phyloP scores from a whole-genome alignment of 2,888 invertebrate species.

The Molorchus minor region DNA sequence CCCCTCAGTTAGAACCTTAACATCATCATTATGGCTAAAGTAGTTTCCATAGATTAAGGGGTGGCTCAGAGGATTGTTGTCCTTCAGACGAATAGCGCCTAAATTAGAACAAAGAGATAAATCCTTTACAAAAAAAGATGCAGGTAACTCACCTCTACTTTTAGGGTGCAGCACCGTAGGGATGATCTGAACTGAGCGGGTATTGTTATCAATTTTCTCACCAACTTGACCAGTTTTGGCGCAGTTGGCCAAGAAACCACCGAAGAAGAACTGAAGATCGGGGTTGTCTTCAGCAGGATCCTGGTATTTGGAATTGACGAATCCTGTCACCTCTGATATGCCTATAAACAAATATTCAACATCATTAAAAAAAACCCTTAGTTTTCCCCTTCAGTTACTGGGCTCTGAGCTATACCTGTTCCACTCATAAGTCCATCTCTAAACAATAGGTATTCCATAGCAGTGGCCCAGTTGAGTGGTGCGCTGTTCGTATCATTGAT shows the following conservation, averaged over 20 bases:
- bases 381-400: no score
- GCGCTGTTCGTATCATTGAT: constrained; percentile 86
- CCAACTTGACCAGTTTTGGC: constrained; percentile 88
- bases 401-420: constrained; percentile 79
- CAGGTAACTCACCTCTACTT: constrained; percentile 79
- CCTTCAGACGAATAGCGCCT: constrained; percentile 66
- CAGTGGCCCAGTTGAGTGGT: constrained; percentile 90
- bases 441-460: constrained; percentile 89
- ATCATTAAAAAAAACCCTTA: no score
- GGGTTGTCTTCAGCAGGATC: constrained; percentile 80
- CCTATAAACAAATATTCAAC: constrained; percentile 60
- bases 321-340: constrained; percentile 85
- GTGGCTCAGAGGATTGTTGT: constrained; percentile 80
- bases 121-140: not conserved
- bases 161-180: constrained; percentile 87
- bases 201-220: constrained; percentile 75
- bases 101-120: no score
- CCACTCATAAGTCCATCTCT: constrained; percentile 91
- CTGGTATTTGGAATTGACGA: constrained; percentile 82
- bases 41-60: constrained; percentile 88
- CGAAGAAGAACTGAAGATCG: constrained; percentile 87
- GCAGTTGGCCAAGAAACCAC: constrained; percentile 86
- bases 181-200: constrained; percentile 77
- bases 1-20: constrained; percentile 82
- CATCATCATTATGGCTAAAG: constrained; percentile 80